phyloP scores from a whole-genome alignment of 2,888 invertebrate genomes.

The Pachycephus smyrnensis region DNA sequence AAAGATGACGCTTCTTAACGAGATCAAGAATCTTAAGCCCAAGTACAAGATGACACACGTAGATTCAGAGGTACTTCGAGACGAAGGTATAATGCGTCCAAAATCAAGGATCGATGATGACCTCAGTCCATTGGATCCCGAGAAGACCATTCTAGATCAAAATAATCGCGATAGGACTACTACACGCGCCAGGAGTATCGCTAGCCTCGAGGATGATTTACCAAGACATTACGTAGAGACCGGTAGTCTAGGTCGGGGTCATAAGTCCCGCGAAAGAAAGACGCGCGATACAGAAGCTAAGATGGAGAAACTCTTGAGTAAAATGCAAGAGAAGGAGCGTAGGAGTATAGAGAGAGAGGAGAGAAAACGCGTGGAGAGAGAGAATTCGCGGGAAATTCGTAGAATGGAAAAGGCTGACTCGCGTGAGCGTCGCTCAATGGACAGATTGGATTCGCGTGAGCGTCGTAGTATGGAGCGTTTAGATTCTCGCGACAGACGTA shows the following conservation, averaged over 20 bases:
- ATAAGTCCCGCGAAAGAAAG: conserved; percentile 49
- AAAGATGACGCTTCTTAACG: conserved; percentile 60
- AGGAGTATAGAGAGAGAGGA: conserved; percentile 51
- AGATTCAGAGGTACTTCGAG: conserved; percentile 61
- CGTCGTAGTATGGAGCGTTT: conserved; percentile 44
- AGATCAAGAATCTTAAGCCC: conserved; percentile 57
- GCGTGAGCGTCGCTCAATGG: conserved; percentile 49
- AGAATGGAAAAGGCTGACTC: conserved; percentile 46
- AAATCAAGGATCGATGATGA: conserved; percentile 64
- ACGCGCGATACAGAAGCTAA: conserved; percentile 45
- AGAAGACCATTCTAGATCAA: conserved; percentile 37
- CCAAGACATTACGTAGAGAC: conserved; percentile 54
- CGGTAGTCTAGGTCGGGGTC: conserved; percentile 58
- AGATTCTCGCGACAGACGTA: conserved; percentile 40
- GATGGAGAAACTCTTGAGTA: conserved; percentile 44
- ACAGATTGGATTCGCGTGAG: conserved; percentile 49
- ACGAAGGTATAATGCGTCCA: conserved; percentile 64
- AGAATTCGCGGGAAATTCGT: conserved; percentile 48
- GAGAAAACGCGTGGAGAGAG: conserved; percentile 51
- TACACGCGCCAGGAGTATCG: conserved; percentile 56
- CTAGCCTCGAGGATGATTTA: conserved; percentile 55
- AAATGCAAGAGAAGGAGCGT: conserved; percentile 52
- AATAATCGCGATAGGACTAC: conserved; percentile 42
- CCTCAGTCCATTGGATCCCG: conserved; percentile 53
- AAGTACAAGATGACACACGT: conserved; percentile 63